Evolutionary conservation across 1,140 invertebrate genomes (phyloP), one percentile per base, ranked within the genome.

Genomic region (Bombus ignitus): DNA sequence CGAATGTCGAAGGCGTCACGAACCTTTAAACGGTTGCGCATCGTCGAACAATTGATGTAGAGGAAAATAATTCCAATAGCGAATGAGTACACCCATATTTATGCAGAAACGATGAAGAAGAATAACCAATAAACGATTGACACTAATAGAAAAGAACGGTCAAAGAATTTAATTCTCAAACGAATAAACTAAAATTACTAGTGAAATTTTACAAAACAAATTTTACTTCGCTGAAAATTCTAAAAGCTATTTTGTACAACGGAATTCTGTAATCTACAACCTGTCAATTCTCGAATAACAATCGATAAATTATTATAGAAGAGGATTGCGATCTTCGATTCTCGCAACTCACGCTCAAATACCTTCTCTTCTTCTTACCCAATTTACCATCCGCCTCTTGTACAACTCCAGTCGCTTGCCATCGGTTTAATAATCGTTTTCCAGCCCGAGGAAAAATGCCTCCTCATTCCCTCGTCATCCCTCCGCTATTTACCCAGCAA

Each of bases 401-500:
- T 18, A 32, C 15, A 12, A n/a, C 6, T 73, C 42, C 12, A 12
- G 42, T 39, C n/a, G 28, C 70, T 42, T 22, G 12, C 13, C n/a
- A 25, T 47, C 44, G 25, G 13, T n/a, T n/a, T 42, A 32, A 73
- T 73, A 73, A 73, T 73, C n/a, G 71, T 8, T 73, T 47, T 18
- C 53, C 22, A 28, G 15, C 32, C 32, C 12, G 12, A n/a, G 44
- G 44, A 70, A 80, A 70, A 80, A 53, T 22, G 42, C 44, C 25
- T 25, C 35, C 3, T n/a, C 28, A 18, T 79, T 44, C 35, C 47
- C 44, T 25, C n/a, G 9, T 25, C 72, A 6, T 28, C 6, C 71
- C 42, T 47, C 13, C 71, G 15, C 62, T 84, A 68, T 90, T 89
- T 87, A 65, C 71, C 53, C 15, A 81, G 37, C 47, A 59, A 70